Evolutionary conservation across 1,140 invertebrate species (phyloP).

Genomic region (Leptinotarsa defecta): DNA sequence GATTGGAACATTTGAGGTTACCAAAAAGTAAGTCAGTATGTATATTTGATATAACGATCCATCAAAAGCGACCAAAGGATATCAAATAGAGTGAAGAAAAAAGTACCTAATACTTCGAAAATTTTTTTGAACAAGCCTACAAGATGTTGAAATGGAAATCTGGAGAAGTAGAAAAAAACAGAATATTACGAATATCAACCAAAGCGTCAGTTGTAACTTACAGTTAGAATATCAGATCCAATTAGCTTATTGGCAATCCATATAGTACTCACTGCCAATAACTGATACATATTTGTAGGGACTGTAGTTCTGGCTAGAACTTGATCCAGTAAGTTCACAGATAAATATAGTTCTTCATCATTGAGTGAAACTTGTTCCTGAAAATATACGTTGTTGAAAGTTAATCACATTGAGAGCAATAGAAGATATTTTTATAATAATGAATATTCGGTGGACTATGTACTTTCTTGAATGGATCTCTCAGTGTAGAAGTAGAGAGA

Average conservation of each 20-base stretch:
- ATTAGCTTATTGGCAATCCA: slow-evolving; percentile 19
- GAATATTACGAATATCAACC: neutral
- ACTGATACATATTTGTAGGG: slow-evolving; percentile 20
- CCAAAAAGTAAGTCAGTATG: no score
- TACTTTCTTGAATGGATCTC: no score
- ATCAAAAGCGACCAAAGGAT: no score
- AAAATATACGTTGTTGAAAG: neutral
- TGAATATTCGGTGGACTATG: no score
- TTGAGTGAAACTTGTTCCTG: neutral
- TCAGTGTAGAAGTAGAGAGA: no score
- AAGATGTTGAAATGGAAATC: no score
- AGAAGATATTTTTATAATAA: neutral
- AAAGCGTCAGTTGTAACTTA: neutral
- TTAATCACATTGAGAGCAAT: neutral
- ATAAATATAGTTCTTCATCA: slow-evolving; percentile 12
- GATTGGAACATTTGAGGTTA: no score
- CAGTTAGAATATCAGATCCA: slow-evolving; percentile 7
- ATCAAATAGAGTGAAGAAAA: no score
- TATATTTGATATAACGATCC: no score
- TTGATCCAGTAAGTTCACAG: slow-evolving; percentile 14
- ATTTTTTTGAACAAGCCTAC: no score
- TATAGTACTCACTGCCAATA: neutral
- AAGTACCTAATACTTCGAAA: no score
- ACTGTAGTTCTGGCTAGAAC: slow-evolving; percentile 7
- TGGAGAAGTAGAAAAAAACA: neutral